A percentile compares a stretch with the other conserved stretches of the same genome.
These are phyloP conservation scores for Sclerurus mexicanus DNA, from an alignment of 2,113 vertebrate genomes.

Conservation along the genomic window DNA sequence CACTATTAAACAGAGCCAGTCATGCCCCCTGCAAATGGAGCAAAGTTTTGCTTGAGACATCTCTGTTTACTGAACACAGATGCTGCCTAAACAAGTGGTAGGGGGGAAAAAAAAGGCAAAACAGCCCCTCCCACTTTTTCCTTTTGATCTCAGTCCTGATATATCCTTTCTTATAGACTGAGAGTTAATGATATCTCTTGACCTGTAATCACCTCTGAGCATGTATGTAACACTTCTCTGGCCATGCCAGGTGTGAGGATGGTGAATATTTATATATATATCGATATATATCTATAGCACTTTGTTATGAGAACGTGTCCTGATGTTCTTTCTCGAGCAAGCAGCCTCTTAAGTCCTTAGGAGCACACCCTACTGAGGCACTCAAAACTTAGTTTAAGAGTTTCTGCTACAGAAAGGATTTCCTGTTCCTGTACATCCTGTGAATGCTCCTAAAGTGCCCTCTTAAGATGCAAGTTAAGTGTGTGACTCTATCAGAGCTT, in stretches of 20 bases:
- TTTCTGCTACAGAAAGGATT: background rate
- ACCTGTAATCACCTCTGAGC: background rate
- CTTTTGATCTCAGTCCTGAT: background rate
- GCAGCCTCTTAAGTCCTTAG: background rate
- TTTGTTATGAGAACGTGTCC: background rate
- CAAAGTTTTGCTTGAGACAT: background rate
- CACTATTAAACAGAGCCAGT: background rate
- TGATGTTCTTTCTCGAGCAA: background rate
- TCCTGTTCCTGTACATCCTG: fast-evolving
- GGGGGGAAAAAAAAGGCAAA: background rate
- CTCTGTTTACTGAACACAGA: background rate
- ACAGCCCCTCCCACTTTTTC: fast-evolving
- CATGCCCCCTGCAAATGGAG: background rate
- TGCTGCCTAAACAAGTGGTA: background rate
- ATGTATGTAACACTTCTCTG: background rate
- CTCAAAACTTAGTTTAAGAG: background rate
- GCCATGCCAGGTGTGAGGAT: background rate
- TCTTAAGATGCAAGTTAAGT: background rate
- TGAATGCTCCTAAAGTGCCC: background rate
- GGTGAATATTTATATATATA: background rate
- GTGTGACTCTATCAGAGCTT: background rate
- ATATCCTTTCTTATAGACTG: background rate
- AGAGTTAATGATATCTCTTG: background rate
- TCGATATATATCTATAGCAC: background rate
- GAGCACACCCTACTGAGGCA: background rate